Evolutionary conservation across 2,113 vertebrate genomes (phyloP).

Genomic region (Cricetomys ansorgei): DNA sequence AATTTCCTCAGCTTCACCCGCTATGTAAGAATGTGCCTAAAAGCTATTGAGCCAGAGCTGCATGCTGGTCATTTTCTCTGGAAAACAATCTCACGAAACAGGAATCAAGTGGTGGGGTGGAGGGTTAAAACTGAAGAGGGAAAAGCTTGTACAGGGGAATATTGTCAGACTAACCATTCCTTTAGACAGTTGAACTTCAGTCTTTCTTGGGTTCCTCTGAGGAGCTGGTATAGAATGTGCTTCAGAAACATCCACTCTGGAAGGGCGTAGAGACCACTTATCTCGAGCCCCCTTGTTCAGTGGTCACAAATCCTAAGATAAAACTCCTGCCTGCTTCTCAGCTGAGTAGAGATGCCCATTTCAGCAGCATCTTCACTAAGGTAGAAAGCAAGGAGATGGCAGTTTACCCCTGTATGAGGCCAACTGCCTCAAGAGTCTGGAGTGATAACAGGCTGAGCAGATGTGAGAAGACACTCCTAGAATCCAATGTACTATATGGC

Average conservation of each 20-base stretch:
- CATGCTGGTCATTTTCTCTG: not conserved
- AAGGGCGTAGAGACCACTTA: not conserved
- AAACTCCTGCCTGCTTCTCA: not conserved
- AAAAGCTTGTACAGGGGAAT: not conserved
- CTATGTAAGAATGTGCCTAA: not conserved
- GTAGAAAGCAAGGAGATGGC: not conserved
- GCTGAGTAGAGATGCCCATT: not conserved
- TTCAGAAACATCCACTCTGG: not conserved
- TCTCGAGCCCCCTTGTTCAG: not conserved
- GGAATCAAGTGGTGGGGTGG: not conserved
- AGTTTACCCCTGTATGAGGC: not conserved
- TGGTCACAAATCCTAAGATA: not conserved
- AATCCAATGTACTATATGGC: not conserved
- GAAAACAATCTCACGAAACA: not conserved
- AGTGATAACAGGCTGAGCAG: not conserved
- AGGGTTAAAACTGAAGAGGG: not conserved
- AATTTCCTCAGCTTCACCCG: not conserved
- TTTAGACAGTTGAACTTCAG: too few species aligned
- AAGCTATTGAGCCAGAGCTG: not conserved
- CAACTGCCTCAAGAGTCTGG: not conserved
- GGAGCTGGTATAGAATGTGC: not conserved
- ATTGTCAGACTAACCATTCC: not conserved
- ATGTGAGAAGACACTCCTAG: accelerated
- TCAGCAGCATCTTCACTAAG: not conserved
- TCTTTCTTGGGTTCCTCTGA: not conserved